Percentiles rank a stretch among this genome's conserved stretches.
Evolutionary conservation across 2,888 invertebrate species (phyloP).

Genomic region (Gymnoscelis rufifasciata): DNA sequence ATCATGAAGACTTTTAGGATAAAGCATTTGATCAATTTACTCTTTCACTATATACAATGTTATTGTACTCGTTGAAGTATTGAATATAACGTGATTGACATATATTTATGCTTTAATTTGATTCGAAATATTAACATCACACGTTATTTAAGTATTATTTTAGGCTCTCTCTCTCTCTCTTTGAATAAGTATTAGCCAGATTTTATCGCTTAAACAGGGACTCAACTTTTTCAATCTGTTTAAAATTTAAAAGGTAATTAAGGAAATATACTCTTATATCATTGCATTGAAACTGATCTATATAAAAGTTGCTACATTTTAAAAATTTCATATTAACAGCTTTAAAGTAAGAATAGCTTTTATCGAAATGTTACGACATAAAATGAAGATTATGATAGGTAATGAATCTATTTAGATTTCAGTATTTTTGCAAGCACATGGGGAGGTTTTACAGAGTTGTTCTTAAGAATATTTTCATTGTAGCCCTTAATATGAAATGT

Average conservation of each 20-base stretch:
- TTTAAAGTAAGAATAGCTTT: constrained; percentile 42
- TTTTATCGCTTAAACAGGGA: background rate
- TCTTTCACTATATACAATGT: background rate
- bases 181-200: background rate
- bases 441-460: constrained; percentile 1
- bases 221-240: constrained; percentile 3
- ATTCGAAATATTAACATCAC: background rate
- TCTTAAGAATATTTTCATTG: no score
- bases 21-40: background rate
- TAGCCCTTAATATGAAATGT: no score
- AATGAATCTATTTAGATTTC: constrained; percentile 9
- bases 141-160: background rate
- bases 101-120: background rate
- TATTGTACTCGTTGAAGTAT: no score
- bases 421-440: constrained; percentile 9
- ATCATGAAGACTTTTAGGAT: background rate
- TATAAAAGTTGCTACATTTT: constrained; percentile 37
- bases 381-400: constrained; percentile 14
- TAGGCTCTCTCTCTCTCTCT: no score
- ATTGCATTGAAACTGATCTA: constrained; percentile 24
- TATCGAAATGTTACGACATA: constrained; percentile 25
- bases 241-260: background rate
- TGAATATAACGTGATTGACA: background rate
- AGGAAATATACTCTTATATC: constrained; percentile 3
- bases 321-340: constrained; percentile 35